Conservation (phyloP, 2,113 vertebrate genomes). For the Pseudorasbora parva region DNA sequence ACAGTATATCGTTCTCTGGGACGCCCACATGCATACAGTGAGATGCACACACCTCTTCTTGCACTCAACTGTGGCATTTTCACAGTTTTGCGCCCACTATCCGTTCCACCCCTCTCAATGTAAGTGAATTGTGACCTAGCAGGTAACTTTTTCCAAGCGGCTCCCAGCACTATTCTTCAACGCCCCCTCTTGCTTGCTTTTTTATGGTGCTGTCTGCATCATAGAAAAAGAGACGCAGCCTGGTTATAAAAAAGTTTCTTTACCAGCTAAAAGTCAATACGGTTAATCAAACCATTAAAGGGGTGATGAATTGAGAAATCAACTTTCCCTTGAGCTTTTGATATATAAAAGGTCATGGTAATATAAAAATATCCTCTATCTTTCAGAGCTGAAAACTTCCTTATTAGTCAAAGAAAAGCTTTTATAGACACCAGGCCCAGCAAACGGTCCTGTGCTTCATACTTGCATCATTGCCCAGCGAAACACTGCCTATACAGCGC, state of each 20-base stretch:
- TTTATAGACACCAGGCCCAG: too few relatives aligned
- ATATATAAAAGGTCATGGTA: too few relatives aligned
- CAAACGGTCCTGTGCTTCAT: too few relatives aligned
- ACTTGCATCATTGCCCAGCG: too few relatives aligned
- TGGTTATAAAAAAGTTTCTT: neutral
- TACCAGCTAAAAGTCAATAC: neutral
- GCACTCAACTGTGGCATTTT: neutral
- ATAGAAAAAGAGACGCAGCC: neutral
- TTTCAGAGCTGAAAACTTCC: too few relatives aligned
- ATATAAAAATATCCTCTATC: too few relatives aligned
- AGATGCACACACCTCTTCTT: neutral
- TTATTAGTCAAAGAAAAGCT: too few relatives aligned
- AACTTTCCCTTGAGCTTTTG: too few relatives aligned
- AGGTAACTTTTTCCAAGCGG: neutral
- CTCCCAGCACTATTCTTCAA: neutral
- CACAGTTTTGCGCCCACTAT: neutral
- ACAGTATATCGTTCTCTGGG: neutral
- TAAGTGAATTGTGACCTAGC: slow-evolving; percentile 4
- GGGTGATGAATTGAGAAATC: too few relatives aligned
- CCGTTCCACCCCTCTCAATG: neutral
- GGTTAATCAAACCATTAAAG: neutral
- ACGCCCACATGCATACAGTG: neutral
- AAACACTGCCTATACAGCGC: too few relatives aligned
- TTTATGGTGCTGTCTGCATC: neutral
- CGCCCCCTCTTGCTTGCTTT: neutral